Evolutionary conservation across 2,888 invertebrate genomes (phyloP), one percentile per base, ranked within the genome.

Genomic region (Eupithecia insigniata): DNA sequence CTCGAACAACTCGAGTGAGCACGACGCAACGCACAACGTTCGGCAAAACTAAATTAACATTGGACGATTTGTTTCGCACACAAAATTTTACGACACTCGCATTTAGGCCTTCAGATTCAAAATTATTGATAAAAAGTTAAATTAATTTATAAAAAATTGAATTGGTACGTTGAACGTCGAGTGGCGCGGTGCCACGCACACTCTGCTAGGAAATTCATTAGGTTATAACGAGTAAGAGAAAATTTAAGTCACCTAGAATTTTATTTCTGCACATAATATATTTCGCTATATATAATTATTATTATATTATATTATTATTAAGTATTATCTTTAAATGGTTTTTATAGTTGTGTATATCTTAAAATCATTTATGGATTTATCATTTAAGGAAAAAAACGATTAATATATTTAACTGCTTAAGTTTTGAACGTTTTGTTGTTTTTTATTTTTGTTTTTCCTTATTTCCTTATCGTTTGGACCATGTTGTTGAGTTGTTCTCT

Each of bases 1-100:
- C 97, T 99, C 94, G 99, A 99, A 92, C 99, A 99, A 93, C 96
- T 99, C 89, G 99, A 99, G 96, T 99, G 96, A 92, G 79, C 79
- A 80, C 86, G 85, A 84, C 88, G 81, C 87, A 85, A 88, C 90
- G 88, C 85, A 83, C 88, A 83, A 83, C 76, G 83, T 88, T 91
- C 90, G 91, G 87, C 90, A 87, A 82, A 85, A 86, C 81, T 81
- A 88, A 88, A 85, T 85, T 88, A 84, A 81, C 82, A 89, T 92
- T 92, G 91, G 90, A 92, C 89, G 89, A 92, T 88, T 84, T 39
- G 88, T 92, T 93, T 93, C 92, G 92, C 94, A 95, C 94, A 95
- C 93, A 94, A 94, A 94, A 95, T 94, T 94, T 93, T 95, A 95
- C 95, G 94, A 95, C 95, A 95, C 95, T 95, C 95, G 95, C 95